These are phyloP conservation scores for Eulemur mongoz DNA, from an alignment of 2,797 vertebrate species.

Conservation along the genomic window DNA sequence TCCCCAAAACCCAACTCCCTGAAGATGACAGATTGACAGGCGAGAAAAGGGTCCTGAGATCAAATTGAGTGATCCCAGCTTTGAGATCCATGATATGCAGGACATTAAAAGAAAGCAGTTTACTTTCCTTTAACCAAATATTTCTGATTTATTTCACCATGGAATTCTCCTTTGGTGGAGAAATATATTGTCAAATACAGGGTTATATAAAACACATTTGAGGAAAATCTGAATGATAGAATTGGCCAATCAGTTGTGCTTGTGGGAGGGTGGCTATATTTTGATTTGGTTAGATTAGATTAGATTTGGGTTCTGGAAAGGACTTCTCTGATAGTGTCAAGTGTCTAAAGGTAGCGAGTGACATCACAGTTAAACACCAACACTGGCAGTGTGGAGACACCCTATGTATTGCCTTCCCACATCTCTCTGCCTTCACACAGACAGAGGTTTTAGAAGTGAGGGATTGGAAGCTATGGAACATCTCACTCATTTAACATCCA, in stretches of 20 bases:
- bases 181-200: not conserved
- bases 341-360: not conserved
- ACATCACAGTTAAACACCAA: not conserved
- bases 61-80: not conserved
- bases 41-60: not conserved
- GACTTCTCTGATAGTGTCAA: not conserved
- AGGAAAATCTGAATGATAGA: not conserved
- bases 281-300: not conserved
- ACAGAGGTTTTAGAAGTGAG: not conserved
- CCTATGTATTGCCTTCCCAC: not conserved
- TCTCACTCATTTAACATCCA: not conserved
- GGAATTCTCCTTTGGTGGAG: not conserved
- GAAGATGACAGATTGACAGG: not conserved
- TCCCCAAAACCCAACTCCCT: not conserved
- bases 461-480: not conserved
- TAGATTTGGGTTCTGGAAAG: slow-evolving; percentile 15
- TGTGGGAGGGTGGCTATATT: not conserved
- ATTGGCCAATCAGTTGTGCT: not conserved
- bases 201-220: not conserved
- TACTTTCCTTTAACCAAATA: not conserved
- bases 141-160: not conserved
- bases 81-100: not conserved
- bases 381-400: not conserved
- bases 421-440: not conserved
- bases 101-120: not conserved